phyloP scores from a whole-genome alignment of 2,888 invertebrate genomes.

The Orchesella flavescens region DNA sequence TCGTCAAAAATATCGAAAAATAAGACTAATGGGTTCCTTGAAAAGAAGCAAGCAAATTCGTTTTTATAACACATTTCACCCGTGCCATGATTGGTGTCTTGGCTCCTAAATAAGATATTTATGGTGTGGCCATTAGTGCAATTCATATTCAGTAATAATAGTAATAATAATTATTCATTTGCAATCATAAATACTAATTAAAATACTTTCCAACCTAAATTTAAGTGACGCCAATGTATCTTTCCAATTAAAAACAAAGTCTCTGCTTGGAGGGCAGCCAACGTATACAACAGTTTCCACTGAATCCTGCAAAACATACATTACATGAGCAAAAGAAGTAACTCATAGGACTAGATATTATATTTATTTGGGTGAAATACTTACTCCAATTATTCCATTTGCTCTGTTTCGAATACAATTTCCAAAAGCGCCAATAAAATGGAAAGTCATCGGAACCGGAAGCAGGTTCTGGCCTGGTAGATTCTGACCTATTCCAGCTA shows the following conservation, averaged over 20 bases:
- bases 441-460: constrained; percentile 53
- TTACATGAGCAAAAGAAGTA: background rate
- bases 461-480: constrained; percentile 45
- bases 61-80: constrained; percentile 42
- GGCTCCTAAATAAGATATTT: constrained; percentile 2
- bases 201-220: constrained; percentile 42
- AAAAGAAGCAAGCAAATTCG: constrained; percentile 64
- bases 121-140: background rate
- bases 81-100: constrained; percentile 36
- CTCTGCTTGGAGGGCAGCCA: constrained; percentile 56
- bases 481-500: constrained; percentile 43
- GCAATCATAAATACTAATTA: background rate
- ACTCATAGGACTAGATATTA: no score
- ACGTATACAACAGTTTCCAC: constrained; percentile 21
- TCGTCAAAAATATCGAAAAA: constrained; percentile 66
- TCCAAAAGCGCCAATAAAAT: constrained; percentile 67
- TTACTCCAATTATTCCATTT: constrained; percentile 52
- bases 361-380: background rate
- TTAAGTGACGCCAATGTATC: constrained; percentile 58
- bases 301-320: constrained; percentile 35
- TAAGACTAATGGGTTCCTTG: constrained; percentile 41
- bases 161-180: background rate
- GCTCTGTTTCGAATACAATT: constrained; percentile 46
- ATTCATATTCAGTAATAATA: background rate
- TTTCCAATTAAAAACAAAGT: constrained; percentile 67